These are phyloP conservation scores for Mungos mungo DNA, from an alignment of 2,113 vertebrate genomes.

Conservation along the genomic window DNA sequence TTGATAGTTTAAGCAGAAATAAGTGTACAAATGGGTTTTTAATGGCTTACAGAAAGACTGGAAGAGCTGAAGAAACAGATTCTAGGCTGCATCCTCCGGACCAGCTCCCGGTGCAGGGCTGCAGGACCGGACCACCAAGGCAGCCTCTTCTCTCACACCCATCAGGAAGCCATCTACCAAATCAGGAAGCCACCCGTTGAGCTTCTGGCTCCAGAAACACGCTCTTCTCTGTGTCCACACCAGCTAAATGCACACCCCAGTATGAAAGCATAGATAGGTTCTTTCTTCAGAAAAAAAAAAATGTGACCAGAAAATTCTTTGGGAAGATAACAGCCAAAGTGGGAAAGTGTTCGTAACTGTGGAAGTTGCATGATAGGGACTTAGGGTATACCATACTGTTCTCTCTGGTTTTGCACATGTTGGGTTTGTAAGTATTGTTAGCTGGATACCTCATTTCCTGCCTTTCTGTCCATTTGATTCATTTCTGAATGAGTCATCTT, in stretches of 20 bases:
- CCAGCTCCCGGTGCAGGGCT: background rate
- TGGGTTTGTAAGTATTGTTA: background rate
- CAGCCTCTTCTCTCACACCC: background rate
- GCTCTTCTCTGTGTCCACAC: background rate
- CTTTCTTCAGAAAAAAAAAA: background rate
- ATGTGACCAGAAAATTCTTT: background rate
- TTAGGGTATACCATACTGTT: background rate
- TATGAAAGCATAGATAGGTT: background rate
- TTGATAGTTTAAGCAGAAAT: conserved; percentile 31
- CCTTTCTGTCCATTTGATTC: background rate
- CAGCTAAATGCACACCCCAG: background rate
- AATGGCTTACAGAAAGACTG: conserved; percentile 59
- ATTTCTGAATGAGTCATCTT: background rate
- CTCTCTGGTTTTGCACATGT: background rate
- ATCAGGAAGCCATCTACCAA: conserved; percentile 56
- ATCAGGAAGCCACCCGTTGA: conserved; percentile 5
- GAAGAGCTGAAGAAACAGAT: conserved; percentile 71
- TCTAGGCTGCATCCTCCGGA: conserved; percentile 46
- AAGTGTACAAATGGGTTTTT: conserved; percentile 44
- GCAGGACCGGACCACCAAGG: conserved; percentile 61
- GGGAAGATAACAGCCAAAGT: background rate
- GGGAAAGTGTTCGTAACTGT: background rate
- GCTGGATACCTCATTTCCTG: background rate
- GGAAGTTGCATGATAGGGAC: background rate
- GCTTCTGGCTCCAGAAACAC: conserved; percentile 38